These are phyloP conservation scores for Orgyia antiqua DNA, from an alignment of 2,888 invertebrate genomes.

Conservation along the genomic window DNA sequence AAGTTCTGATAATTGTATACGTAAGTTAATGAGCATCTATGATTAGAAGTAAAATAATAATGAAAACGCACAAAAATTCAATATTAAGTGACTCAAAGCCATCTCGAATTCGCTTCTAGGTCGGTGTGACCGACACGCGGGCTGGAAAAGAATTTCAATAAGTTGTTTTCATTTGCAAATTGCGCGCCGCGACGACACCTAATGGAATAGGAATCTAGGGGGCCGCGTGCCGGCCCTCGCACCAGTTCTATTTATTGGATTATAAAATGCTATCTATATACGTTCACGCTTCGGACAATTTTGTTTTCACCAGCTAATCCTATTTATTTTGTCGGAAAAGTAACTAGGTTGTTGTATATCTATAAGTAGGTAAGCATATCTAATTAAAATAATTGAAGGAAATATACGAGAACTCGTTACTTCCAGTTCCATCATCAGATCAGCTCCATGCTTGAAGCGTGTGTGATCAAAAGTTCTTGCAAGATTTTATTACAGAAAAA, in stretches of 20 bases:
- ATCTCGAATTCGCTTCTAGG: constrained; percentile 45
- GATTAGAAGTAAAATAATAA: too few relatives aligned
- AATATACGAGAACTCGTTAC: too few relatives aligned
- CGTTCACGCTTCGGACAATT: constrained; percentile 23
- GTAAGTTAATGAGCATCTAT: too few relatives aligned
- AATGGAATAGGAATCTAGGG: constrained; percentile 70
- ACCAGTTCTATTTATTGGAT: constrained; percentile 54
- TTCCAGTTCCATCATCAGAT: too few relatives aligned
- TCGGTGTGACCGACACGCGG: constrained; percentile 40
- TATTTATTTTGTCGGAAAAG: constrained; percentile 14
- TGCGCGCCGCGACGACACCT: constrained; percentile 69
- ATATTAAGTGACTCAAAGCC: too few relatives aligned
- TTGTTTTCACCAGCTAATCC: constrained; percentile 16
- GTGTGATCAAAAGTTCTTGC: too few relatives aligned
- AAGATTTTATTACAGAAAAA: too few relatives aligned
- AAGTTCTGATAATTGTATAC: too few relatives aligned
- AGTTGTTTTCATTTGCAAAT: constrained; percentile 78
- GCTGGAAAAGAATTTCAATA: constrained; percentile 74
- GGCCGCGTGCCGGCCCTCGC: constrained; percentile 44
- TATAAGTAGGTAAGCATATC: too few relatives aligned
- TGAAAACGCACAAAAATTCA: too few relatives aligned
- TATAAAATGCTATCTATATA: constrained; percentile 44
- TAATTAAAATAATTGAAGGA: too few relatives aligned
- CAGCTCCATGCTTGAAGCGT: too few relatives aligned
- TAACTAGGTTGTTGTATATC: constrained; percentile 7